A percentile compares a stretch with the other conserved stretches of the same genome.
phyloP scores from a whole-genome alignment of 2,113 vertebrate species.

The Ceyx cyanopectus region DNA sequence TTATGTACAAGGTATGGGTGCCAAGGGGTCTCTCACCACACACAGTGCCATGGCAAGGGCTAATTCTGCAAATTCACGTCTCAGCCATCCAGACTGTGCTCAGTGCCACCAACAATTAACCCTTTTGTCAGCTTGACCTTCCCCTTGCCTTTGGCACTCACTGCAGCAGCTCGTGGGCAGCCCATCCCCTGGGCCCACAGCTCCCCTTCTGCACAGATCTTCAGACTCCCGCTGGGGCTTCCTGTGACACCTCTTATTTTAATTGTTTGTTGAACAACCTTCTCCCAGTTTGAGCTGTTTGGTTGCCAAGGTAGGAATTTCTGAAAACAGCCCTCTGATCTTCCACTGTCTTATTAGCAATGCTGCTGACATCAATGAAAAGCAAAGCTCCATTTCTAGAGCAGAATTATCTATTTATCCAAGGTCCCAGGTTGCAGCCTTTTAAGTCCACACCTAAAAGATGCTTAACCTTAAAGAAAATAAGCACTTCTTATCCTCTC shows the following conservation, averaged over 20 bases:
- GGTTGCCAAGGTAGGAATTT: too few species aligned
- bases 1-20: rapidly evolving
- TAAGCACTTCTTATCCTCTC: too few species aligned
- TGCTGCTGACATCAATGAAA: too few species aligned
- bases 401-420: too few species aligned
- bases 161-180: not conserved
- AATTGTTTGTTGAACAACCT: not conserved
- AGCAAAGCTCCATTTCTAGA: too few species aligned
- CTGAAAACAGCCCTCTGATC: too few species aligned
- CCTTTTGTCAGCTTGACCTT: not conserved
- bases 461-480: too few species aligned
- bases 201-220: not conserved
- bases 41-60: not conserved
- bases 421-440: too few species aligned
- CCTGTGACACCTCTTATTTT: not conserved
- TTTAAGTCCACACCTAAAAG: too few species aligned
- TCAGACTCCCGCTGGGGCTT: not conserved
- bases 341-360: too few species aligned
- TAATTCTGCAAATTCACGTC: not conserved
- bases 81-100: not conserved
- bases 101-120: not conserved
- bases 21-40: not conserved
- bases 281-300: too few species aligned
- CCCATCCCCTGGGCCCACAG: not conserved
- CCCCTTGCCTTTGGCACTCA: not conserved